phyloP scores from a whole-genome alignment of 2,113 vertebrate genomes.

The Sapayoa aenigma region DNA sequence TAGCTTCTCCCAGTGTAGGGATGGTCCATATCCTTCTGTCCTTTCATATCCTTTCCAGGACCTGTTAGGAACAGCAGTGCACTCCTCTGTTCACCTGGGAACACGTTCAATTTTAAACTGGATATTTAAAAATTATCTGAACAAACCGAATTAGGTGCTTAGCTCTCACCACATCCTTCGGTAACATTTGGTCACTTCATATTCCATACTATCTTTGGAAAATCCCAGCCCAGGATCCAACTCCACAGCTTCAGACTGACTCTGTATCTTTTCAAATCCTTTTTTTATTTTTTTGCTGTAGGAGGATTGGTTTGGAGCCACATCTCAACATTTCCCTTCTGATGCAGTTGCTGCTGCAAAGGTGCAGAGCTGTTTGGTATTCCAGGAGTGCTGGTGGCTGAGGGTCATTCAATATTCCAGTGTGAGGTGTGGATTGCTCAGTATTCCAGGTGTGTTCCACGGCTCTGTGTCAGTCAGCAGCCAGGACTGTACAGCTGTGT shows the following conservation, averaged over 20 bases:
- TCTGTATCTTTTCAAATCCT: background rate
- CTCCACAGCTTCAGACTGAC: background rate
- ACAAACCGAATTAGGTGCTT: background rate
- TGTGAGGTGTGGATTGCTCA: background rate
- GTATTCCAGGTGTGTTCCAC: slow-evolving; percentile 5
- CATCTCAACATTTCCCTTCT: background rate
- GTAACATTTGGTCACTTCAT: background rate
- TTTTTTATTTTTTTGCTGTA: background rate
- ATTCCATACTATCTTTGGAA: background rate
- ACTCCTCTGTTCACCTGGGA: background rate
- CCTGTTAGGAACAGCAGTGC: background rate
- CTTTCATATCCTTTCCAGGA: too few species aligned
- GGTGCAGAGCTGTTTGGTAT: slow-evolving; percentile 40
- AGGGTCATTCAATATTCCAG: slow-evolving; percentile 64
- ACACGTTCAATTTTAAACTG: background rate
- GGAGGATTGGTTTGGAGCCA: background rate
- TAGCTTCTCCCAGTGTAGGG: background rate
- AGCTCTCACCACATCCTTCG: background rate
- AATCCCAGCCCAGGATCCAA: background rate
- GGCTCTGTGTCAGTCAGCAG: background rate
- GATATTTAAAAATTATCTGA: background rate
- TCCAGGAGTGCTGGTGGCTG: slow-evolving; percentile 10
- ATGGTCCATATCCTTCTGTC: background rate
- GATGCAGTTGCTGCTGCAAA: background rate
- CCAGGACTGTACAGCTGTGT: background rate